Base-by-base conservation (phyloP, 1,140 invertebrate species). In the Panagrolaimus sp. region DNA sequence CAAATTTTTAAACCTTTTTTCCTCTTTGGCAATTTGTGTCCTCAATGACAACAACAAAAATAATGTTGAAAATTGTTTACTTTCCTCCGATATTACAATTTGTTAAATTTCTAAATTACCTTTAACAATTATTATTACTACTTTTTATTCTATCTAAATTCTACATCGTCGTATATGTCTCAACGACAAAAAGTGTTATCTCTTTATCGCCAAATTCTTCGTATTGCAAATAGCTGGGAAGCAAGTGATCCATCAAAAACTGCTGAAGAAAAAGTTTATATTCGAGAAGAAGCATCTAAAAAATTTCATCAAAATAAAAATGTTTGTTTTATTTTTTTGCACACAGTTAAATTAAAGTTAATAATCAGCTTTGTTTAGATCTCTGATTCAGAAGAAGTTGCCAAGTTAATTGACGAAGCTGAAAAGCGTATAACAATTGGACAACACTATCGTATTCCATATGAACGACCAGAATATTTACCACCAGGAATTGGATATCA, bases 391-490 rank as follows among this genome's bases (percentile, higher is more conserved):
- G 16, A 8, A 11, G 20, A 57, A 16, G 57, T 74, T 14, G 20
- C 46, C 9, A 66, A 64, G 38, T 71, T 74, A n/a, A 38, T 74
- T 20, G 48, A 64, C 16, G 63, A 75, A n/a, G 63, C 68, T 7
- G 68, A 74, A 38, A 65, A 69, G 16, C 57, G 73, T 13, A 25
- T 76, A 16, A 42, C 13, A 43, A 57, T 74, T 38, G 66, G 38
- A 9, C 11, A 25, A 25, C 73, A 74, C 38, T 74, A 73, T 48
- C 20, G 63, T 20, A 68, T 68, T 16, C 72, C 72, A 5, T 73
- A 74, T 42, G 61, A 68, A 31, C 43, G 72, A 20, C 72, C 66
- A 13, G 38, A 23, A 31, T 73, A 73, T 65, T 74, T 73, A 61
- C 72, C 65, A 9, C 72, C 69, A 0, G 9, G 23, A 25, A 63